Conservation (phyloP, 1,140 invertebrate genomes). For the Delia radicum region DNA sequence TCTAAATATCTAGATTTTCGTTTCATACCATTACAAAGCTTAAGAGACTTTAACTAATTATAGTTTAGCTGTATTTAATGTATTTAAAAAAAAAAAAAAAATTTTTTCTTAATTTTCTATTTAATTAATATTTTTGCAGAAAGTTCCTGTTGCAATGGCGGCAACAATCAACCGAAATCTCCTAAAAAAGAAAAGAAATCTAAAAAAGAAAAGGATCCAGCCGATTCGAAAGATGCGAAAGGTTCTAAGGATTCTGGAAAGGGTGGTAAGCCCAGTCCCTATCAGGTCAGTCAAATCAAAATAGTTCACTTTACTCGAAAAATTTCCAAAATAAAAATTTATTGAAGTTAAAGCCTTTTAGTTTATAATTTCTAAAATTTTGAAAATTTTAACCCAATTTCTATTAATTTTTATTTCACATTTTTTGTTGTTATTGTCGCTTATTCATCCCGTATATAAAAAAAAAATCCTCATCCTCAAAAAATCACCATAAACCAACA, state of each 20-base stretch:
- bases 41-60: too few relatives aligned
- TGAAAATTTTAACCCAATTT: not conserved
- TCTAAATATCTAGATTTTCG: too few relatives aligned
- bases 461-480: not conserved
- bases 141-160: constrained; percentile 73
- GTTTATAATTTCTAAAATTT: not conserved
- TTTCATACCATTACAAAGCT: too few relatives aligned
- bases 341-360: not conserved
- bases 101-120: not conserved
- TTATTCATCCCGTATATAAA: not conserved
- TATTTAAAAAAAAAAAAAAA: not conserved
- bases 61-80: too few relatives aligned
- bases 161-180: constrained; percentile 62
- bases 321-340: not conserved
- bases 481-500: not conserved
- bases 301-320: too few relatives aligned
- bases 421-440: not conserved
- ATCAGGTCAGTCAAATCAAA: constrained; percentile 57
- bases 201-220: constrained; percentile 62
- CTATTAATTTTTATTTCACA: not conserved
- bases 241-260: constrained; percentile 63
- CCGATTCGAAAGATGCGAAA: constrained; percentile 59
- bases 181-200: constrained; percentile 74
- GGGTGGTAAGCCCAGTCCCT: constrained; percentile 61
- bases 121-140: constrained; percentile 57